phyloP scores from a whole-genome alignment of 2,113 vertebrate species.

The Lepus europaeus region DNA sequence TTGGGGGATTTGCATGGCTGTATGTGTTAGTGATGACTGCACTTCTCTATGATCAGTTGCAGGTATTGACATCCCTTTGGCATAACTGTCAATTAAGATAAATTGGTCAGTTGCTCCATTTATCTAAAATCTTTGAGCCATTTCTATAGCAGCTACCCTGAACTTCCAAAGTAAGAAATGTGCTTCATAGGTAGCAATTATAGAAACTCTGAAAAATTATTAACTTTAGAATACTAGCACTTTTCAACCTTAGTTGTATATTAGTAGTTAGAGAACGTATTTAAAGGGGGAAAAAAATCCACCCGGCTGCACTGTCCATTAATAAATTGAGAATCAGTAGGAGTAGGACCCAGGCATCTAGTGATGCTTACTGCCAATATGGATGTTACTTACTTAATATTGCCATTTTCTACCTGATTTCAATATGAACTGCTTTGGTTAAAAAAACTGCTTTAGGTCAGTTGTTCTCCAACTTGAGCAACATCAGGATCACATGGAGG shows the following conservation, averaged over 20 bases:
- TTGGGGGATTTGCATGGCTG: neutral
- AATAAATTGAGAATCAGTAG: neutral
- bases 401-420: neutral
- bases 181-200: neutral
- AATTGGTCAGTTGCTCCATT: neutral
- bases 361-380: neutral
- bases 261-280: neutral
- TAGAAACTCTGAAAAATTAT: neutral
- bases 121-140: neutral
- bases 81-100: neutral
- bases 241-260: neutral
- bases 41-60: neutral
- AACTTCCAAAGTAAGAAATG: neutral
- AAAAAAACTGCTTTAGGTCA: neutral
- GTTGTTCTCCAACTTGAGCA: neutral
- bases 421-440: neutral
- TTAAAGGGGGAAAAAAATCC: too few species aligned
- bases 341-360: neutral
- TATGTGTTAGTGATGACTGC: neutral
- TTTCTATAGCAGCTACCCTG: neutral
- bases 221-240: neutral
- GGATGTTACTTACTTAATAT: neutral
- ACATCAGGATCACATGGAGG: neutral
- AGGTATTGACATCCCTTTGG: neutral
- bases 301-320: too few species aligned